Evolutionary conservation across 2,888 invertebrate species (phyloP), one percentile per base, ranked within the genome.

Genomic region (Hedya salicella): DNA sequence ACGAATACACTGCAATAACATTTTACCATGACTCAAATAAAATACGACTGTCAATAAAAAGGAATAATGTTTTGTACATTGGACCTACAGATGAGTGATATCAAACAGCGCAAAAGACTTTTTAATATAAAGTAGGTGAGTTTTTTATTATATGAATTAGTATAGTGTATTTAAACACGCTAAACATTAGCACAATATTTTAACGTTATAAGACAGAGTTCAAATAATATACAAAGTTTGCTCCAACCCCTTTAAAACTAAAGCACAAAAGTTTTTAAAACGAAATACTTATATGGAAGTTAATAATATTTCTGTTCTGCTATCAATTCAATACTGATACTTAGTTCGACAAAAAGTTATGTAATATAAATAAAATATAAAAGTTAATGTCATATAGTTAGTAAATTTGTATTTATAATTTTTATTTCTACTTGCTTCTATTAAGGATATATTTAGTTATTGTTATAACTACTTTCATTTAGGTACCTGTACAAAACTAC

Each of bases 31-130:
- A 46, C 32, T 8, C 13, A 13, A 44, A 25, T 42, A 57, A 32
- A 57, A 19, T 16, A 11, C 14, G 21, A 46, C 1, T 3, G 44
- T 46, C 32, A 44, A 46, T 46, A 57, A 53, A n/a, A 39, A 53
- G 32, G 17, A 5, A 16, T n/a, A 44, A 16, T 8, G 3, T 8
- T 30, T 16, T 44, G 42, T 56, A 56, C 30, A 30, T 13, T 44
- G 42, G 13, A 56, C 30, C 16, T 56, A 56, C 16, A 46, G 2
- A 32, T 57, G 42, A 57, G 44, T 57, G 44, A 57, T 57, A 46
- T 46, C 19, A n/a, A 39, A 54, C n/a, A 25, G 8, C n/a, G 17
- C 30, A 44, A 39, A 57, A 57, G 17, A n/a, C n/a, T n/a, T n/a
- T n/a, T n/a, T n/a, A n/a, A n/a, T n/a, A n/a, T n/a, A n/a, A n/a